Base-by-base conservation (phyloP, 2,888 invertebrate genomes). In the Synergus itoensis region DNA sequence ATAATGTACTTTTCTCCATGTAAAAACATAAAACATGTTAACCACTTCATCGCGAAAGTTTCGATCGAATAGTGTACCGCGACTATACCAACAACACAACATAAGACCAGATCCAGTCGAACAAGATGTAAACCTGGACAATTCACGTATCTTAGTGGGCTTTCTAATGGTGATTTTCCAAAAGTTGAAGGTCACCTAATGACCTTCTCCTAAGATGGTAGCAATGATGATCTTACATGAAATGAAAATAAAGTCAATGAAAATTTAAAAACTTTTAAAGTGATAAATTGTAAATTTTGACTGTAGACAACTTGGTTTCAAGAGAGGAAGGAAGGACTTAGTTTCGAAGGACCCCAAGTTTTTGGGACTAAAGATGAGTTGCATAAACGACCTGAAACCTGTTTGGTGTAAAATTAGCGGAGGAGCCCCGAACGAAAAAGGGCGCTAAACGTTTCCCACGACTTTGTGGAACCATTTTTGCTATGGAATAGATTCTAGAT, bases 131-230 rank as follows among this genome's bases (percentile, higher is more conserved):
- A 83, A 81, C 80, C 63, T 77, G 62, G 80, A 73, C 83, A 83
- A 81, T 80, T 65, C 77, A 77, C 57, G 64, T 28, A 57, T 63
- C 48, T 73, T 73, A 77, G 80, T 79, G 83, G 82, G 82, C 87
- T 88, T 88, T 88, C 87, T 88, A 86, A 84, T 83, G 84, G 80
- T 85, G 87, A 86, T 88, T 88, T 88, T 84, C 80, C 84, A 82
- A 84, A 84, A 88, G 87, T 87, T 88, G 88, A 89, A 88, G 89
- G 89, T 85, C 89, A 87, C 63, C 80, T 53, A 12, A 77, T 65
- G 57, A 79, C 75, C 81, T 79, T 78, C 78, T 48, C 18, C 4
- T 2, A 16, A 65, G 5, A 40, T 12, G 9, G 41, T 41, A 11
- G n/a, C n/a, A 65, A 65, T 11, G 14, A 16, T 40, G 40, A 28